Evolutionary conservation across 1,140 invertebrate species (phyloP), one percentile per base, ranked within the genome.

Genomic region (Macrosteles quadrilineatus): DNA sequence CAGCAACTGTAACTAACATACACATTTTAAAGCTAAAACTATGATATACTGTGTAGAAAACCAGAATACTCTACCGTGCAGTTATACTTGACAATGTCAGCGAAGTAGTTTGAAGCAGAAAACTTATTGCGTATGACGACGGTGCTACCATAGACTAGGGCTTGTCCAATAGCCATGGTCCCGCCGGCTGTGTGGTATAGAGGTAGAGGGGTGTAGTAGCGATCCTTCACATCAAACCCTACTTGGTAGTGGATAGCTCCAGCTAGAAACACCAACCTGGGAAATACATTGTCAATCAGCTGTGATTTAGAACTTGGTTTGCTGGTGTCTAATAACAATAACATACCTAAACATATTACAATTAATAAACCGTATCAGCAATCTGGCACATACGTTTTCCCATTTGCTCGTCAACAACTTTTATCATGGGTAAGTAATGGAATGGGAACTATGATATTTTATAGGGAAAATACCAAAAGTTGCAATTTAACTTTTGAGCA

Each of bases 121-220:
- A 99, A 99, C 81, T 98, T 98, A 76, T 88, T 89, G 31, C 93
- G 84, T 59, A 99, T 89, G 1, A 96, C 94, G 47, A 93, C 86
- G 0, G 93, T 92, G 43, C 87, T 87, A 43, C 97, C 98, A 77
- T 89, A 88, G 1, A 98, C 78, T 9, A 99, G 78, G 19, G 92
- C 88, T 78, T 96, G 93, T 25, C 95, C 91, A 30, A 90, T 86
- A 59, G 91, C 87, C 83, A 96, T 89, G 67, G 91, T 85, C 31
- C 97, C 97, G 45, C 96, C 97, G 11, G 97, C 95, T 3, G 96
- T 95, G 81, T 99, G 98, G 82, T 99, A 99, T 40, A 99, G 82
- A 0, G 98, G 98, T 75, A 99, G 86, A 0, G 95, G 90, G 2
- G 93, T 94, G 79, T 99, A 99, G 74, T 97, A 88, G 32, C 93